phyloP scores from a whole-genome alignment of 2,888 invertebrate species.

The Platypus cylindrus region DNA sequence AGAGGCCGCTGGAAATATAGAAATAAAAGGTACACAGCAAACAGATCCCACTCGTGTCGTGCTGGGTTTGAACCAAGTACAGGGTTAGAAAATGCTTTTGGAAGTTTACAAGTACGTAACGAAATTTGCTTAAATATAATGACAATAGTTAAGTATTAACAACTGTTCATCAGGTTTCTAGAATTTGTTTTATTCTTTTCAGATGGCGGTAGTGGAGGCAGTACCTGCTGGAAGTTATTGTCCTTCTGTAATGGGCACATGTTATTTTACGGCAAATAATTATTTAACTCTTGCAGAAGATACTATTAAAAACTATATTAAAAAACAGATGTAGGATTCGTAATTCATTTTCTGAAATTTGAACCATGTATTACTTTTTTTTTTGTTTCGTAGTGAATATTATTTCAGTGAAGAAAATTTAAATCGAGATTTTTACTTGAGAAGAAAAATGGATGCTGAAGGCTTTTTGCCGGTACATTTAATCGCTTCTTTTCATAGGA shows the following conservation, averaged over 20 bases:
- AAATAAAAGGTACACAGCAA: too few species aligned
- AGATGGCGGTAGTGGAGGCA: too few species aligned
- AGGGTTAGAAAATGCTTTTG: too few species aligned
- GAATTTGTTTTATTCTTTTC: too few species aligned
- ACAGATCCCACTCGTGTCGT: too few species aligned
- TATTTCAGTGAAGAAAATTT: conserved; percentile 97
- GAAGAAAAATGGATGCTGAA: conserved; percentile 90
- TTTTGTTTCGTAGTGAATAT: conserved; percentile 68
- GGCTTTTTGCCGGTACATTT: conserved; percentile 88
- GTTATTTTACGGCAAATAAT: conserved; percentile 44
- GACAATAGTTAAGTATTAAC: too few species aligned
- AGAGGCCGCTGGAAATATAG: conserved; percentile 39
- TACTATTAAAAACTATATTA: conserved; percentile 70
- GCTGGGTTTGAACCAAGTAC: too few species aligned
- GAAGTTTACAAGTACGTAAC: too few species aligned
- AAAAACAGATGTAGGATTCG: conserved; percentile 76
- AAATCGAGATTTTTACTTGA: conserved; percentile 87
- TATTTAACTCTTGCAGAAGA: conserved; percentile 32
- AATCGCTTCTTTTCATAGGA: conserved; percentile 92
- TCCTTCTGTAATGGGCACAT: conserved; percentile 50
- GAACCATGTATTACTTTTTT: conserved; percentile 1
- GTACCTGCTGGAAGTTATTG: too few species aligned
- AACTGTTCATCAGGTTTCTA: too few species aligned
- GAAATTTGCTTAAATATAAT: too few species aligned
- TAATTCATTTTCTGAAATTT: not conserved